A percentile compares a stretch with the other conserved stretches of the same genome.
Evolutionary conservation across 2,888 invertebrate species (phyloP).

Genomic region (Dastarcus helophoroides): DNA sequence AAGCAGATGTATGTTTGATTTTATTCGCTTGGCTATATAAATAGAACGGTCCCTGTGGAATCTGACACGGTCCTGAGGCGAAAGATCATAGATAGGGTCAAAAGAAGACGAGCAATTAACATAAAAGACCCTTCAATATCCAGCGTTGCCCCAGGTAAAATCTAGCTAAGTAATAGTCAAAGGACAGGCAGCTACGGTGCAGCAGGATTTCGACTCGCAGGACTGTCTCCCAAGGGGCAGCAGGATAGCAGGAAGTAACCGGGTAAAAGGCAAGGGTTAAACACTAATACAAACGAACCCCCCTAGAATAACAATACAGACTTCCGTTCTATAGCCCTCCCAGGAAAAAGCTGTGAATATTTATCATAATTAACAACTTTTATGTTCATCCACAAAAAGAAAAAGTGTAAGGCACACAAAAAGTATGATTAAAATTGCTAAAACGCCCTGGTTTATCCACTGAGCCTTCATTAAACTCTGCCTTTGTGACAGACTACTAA

Average conservation of each 20-base stretch:
- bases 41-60: constrained; percentile 15
- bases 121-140: constrained; percentile 23
- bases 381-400: constrained; percentile 34
- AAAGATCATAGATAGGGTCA: constrained; percentile 13
- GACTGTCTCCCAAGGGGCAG: constrained; percentile 35
- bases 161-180: constrained; percentile 21
- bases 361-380: constrained; percentile 42
- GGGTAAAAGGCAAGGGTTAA: constrained; percentile 39
- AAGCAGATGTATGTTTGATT: constrained; percentile 15
- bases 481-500: constrained; percentile 11
- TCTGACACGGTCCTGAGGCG: constrained; percentile 12
- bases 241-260: constrained; percentile 37
- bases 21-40: constrained; percentile 17
- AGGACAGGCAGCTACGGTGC: constrained; percentile 27
- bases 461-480: constrained; percentile 19
- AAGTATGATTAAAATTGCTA: constrained; percentile 33
- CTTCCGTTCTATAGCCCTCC: constrained; percentile 39
- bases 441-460: constrained; percentile 24
- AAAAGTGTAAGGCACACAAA: constrained; percentile 33
- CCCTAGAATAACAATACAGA: constrained; percentile 37
- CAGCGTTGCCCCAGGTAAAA: constrained; percentile 16
- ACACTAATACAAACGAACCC: constrained; percentile 38
- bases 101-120: constrained; percentile 22
- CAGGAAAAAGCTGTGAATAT: constrained; percentile 41
- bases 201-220: constrained; percentile 32